phyloP scores from a whole-genome alignment of 1,140 invertebrate genomes.

The Wasmannia auropunctata region DNA sequence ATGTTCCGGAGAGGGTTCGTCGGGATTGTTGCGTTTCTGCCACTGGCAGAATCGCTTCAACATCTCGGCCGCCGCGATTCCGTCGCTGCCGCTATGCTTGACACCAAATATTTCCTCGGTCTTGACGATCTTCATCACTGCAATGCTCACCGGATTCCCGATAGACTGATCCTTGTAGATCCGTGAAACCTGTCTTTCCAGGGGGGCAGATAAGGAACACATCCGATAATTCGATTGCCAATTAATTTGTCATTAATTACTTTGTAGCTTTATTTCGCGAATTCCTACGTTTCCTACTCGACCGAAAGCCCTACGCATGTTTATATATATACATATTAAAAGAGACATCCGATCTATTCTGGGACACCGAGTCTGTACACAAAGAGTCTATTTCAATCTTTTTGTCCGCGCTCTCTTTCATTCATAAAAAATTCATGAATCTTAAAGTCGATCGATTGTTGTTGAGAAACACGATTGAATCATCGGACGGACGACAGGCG shows the following conservation, averaged over 20 bases:
- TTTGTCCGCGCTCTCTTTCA: background rate
- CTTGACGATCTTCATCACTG: slow-evolving; percentile 90
- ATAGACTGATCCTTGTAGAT: slow-evolving; percentile 93
- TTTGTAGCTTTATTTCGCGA: background rate
- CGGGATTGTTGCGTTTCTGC: slow-evolving; percentile 87
- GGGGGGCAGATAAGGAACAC: background rate
- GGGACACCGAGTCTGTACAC: background rate
- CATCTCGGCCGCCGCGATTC: slow-evolving; percentile 88
- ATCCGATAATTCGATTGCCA: background rate
- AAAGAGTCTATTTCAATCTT: slow-evolving; percentile 20
- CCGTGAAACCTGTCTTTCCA: slow-evolving; percentile 87
- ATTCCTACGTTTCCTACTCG: background rate
- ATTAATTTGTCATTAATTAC: background rate
- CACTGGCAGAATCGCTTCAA: slow-evolving; percentile 90
- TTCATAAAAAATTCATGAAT: slow-evolving; percentile 54
- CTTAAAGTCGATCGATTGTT: slow-evolving; percentile 60
- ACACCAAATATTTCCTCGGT: slow-evolving; percentile 85
- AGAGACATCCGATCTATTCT: background rate
- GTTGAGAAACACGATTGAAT: slow-evolving; percentile 69
- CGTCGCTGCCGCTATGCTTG: slow-evolving; percentile 74
- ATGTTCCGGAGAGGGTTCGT: slow-evolving; percentile 85
- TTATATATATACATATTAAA: background rate
- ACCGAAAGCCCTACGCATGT: background rate
- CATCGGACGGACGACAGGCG: slow-evolving; percentile 68
- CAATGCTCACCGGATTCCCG: slow-evolving; percentile 92